Evolutionary conservation across 2,888 invertebrate genomes (phyloP).

Genomic region (Eilema caniola): DNA sequence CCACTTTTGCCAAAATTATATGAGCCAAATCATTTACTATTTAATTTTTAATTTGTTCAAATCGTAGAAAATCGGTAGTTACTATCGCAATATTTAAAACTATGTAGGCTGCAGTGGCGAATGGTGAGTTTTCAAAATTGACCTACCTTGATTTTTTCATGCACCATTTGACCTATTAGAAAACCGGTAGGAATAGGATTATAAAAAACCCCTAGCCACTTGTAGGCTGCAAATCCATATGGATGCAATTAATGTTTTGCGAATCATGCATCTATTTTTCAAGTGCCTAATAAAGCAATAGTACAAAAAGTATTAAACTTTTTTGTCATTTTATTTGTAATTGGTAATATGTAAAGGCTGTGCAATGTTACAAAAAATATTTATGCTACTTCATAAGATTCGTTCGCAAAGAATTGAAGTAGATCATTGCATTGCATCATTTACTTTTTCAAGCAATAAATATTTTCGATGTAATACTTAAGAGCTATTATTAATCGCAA

Average conservation of each 20-base stretch:
- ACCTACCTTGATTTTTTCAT: too few relatives aligned
- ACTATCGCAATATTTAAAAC: neutral
- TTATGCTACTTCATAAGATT: neutral
- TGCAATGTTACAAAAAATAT: slow-evolving; percentile 10
- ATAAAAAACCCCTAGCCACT: too few relatives aligned
- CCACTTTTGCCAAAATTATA: slow-evolving; percentile 44
- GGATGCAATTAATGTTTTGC: neutral
- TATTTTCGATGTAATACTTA: neutral
- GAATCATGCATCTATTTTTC: slow-evolving; percentile 36
- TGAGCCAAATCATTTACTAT: slow-evolving; percentile 46
- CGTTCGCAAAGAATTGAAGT: neutral
- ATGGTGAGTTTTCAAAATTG: too few relatives aligned
- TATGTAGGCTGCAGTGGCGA: neutral
- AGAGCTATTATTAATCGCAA: neutral
- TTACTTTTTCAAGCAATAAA: neutral
- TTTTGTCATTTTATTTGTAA: slow-evolving; percentile 29
- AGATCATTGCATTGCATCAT: neutral
- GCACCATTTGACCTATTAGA: too few relatives aligned
- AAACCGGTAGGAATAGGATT: too few relatives aligned
- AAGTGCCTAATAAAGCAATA: slow-evolving; percentile 54
- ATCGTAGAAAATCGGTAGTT: neutral
- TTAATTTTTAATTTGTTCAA: neutral
- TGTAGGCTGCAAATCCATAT: neutral
- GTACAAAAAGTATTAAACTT: slow-evolving; percentile 46
- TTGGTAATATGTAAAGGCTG: slow-evolving; percentile 40